These are phyloP conservation scores for Ophioderma brevispina DNA, from an alignment of 35 echinoderm and acorn worm species.

Conservation along the genomic window DNA sequence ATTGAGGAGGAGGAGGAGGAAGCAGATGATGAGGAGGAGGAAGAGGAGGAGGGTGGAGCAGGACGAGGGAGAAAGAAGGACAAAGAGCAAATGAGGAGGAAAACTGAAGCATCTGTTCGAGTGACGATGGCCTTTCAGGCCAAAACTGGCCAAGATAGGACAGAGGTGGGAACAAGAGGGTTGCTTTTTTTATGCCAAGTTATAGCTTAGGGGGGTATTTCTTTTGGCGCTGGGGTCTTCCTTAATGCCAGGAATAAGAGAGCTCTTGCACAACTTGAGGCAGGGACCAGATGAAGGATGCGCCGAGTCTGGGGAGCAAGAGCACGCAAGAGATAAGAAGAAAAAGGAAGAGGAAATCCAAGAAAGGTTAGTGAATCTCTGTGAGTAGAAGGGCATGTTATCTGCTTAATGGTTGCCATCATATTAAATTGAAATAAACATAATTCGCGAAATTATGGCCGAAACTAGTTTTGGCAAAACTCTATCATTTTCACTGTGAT, in stretches of 20 bases:
- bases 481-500: no score
- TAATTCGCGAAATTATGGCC: no score
- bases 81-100: constrained; percentile 1
- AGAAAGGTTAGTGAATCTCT: not conserved
- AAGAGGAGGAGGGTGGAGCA: constrained; percentile 7
- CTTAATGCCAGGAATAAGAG: constrained; percentile 76
- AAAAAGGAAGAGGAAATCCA: not conserved
- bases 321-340: not conserved
- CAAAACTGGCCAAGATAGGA: constrained; percentile 9
- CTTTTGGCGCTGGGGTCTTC: constrained; percentile 76
- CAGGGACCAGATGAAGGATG: constrained; percentile 17
- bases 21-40: not conserved
- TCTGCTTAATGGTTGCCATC: no score
- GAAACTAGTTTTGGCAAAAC: no score
- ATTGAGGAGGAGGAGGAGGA: not conserved
- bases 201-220: constrained; percentile 42
- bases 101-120: constrained; percentile 6
- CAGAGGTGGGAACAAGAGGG: not conserved
- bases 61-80: not conserved
- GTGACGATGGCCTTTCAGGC: not conserved
- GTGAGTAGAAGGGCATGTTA: no score
- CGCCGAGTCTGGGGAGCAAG: not conserved
- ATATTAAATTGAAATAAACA: no score
- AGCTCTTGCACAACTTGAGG: constrained; percentile 44
- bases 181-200: no score